Evolutionary conservation across 2,888 invertebrate species (phyloP).

Genomic region (Ormyrus thymus): DNA sequence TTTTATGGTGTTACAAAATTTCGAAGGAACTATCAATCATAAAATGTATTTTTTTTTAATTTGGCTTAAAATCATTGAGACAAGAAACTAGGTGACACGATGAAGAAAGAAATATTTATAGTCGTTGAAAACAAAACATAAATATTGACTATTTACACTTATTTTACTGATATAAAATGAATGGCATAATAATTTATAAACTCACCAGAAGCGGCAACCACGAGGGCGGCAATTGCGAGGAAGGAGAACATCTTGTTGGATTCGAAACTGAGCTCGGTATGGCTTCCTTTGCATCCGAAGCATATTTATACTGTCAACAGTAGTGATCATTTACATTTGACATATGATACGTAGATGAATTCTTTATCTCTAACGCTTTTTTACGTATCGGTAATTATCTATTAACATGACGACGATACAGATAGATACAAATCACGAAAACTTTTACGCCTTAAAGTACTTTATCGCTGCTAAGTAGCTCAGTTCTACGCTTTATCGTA

Average conservation of each 20-base stretch:
- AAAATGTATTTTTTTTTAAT: no score
- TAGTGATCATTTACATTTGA: constrained; percentile 8
- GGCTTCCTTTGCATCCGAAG: neutral
- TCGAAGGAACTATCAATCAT: no score
- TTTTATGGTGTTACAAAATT: no score
- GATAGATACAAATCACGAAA: constrained; percentile 31
- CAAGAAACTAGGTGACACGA: no score
- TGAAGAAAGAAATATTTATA: no score
- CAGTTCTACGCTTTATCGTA: neutral
- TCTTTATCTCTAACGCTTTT: constrained; percentile 23
- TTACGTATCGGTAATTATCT: constrained; percentile 12
- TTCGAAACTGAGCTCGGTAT: neutral
- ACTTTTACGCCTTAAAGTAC: neutral
- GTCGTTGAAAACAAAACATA: neutral
- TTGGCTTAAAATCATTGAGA: no score
- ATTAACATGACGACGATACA: constrained; percentile 12
- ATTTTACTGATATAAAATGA: neutral
- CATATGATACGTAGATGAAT: neutral
- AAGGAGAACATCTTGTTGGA: constrained; percentile 41
- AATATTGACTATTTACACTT: no score
- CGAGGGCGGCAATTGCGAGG: constrained; percentile 25
- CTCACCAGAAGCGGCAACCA: constrained; percentile 31
- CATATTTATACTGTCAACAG: constrained; percentile 35
- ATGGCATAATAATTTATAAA: neutral
- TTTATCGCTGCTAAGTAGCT: constrained; percentile 3